These are phyloP conservation scores for Drosophila koepferae DNA, from an alignment of 2,888 invertebrate species.

Conservation along the genomic window DNA sequence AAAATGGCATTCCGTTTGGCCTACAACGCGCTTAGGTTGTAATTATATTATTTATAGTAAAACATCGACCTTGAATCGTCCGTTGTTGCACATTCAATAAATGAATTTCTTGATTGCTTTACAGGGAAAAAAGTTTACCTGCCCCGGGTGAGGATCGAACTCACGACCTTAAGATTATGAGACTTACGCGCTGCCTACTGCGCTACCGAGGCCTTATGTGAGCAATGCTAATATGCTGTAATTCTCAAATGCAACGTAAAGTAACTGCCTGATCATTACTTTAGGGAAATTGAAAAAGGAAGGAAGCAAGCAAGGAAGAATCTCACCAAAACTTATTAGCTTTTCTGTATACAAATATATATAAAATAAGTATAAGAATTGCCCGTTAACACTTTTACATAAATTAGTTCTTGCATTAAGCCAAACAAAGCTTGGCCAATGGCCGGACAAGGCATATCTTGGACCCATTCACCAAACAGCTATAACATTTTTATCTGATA, in stretches of 20 bases:
- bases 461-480: not conserved
- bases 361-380: not conserved
- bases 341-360: not conserved
- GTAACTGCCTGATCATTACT: not conserved
- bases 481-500: not conserved
- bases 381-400: not conserved
- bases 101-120: not conserved
- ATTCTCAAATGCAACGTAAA: not conserved
- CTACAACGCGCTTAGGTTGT: too few species aligned
- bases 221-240: not conserved
- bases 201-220: conserved; percentile 83
- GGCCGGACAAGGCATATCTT: not conserved
- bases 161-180: conserved; percentile 85
- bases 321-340: too few species aligned
- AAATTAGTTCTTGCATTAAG: not conserved
- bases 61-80: too few species aligned
- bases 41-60: too few species aligned
- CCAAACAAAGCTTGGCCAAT: conserved; percentile 2
- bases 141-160: conserved; percentile 78
- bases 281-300: not conserved
- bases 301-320: too few species aligned
- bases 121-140: conserved; percentile 49
- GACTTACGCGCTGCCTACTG: conserved; percentile 85
- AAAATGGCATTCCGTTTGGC: too few species aligned
- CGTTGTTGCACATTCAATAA: not conserved